These are phyloP conservation scores for Chloromyia formosa DNA, from an alignment of 2,888 invertebrate genomes.

Conservation along the genomic window DNA sequence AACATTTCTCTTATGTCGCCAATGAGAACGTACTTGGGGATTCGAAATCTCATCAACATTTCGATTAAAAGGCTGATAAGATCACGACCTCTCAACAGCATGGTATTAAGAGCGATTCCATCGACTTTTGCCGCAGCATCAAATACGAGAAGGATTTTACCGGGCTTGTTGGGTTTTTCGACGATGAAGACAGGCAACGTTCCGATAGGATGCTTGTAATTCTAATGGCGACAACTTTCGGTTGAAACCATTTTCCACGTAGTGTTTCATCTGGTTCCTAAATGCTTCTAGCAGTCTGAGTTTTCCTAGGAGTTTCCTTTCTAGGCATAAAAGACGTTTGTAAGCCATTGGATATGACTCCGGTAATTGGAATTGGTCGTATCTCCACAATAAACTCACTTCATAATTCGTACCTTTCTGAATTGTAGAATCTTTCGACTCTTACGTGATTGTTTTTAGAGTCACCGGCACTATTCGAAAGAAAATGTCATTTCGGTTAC, in stretches of 20 bases:
- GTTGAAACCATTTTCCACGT: background rate
- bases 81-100: conserved; percentile 1
- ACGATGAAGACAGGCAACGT: background rate
- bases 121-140: background rate
- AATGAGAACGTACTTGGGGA: background rate
- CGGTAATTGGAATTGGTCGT: background rate
- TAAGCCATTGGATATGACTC: background rate
- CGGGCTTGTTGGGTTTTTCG: background rate
- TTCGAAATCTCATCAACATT: background rate
- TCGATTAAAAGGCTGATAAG: background rate
- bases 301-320: background rate
- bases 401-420: background rate
- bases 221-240: background rate
- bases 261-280: background rate
- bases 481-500: background rate
- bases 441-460: no score
- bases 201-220: background rate
- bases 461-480: conserved; percentile 1
- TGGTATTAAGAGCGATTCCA: background rate
- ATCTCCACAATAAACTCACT: background rate
- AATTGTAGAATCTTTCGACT: background rate
- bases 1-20: background rate
- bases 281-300: background rate
- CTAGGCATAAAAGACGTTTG: background rate
- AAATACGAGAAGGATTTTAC: background rate